Evolutionary conservation across 1,140 invertebrate species (phyloP).

Genomic region (Polypedilum vanderplanki): DNA sequence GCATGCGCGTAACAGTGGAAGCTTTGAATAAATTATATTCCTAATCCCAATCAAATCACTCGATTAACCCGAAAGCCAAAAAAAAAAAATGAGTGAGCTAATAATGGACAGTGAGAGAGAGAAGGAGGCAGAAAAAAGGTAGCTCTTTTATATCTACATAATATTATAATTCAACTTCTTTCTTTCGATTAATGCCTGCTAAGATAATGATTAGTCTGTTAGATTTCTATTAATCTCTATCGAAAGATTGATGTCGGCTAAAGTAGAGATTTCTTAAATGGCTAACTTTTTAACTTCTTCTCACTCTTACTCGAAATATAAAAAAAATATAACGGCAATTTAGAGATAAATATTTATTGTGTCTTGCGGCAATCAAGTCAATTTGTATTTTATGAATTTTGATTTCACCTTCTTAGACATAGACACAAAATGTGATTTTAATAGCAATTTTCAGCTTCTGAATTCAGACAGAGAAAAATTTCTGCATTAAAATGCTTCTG

Average conservation of each 20-base stretch:
- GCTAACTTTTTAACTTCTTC: too few species aligned
- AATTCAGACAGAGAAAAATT: neutral
- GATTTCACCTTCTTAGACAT: neutral
- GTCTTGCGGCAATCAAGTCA: neutral
- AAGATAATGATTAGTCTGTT: slow-evolving; percentile 19
- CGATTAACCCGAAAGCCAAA: neutral
- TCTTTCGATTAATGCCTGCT: neutral
- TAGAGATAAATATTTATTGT: neutral
- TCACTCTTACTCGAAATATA: too few species aligned
- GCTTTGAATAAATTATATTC: slow-evolving; percentile 24
- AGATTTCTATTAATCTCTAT: neutral
- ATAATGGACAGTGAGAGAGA: too few species aligned
- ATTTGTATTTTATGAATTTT: too few species aligned
- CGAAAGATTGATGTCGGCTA: slow-evolving; percentile 3
- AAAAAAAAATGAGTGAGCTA: neutral
- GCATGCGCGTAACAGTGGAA: slow-evolving; percentile 24
- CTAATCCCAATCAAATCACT: neutral
- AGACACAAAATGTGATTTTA: neutral
- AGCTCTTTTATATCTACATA: too few species aligned
- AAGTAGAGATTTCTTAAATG: too few species aligned
- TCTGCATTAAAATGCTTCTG: neutral
- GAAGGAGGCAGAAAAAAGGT: too few species aligned
- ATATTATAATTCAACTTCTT: neutral
- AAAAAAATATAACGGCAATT: neutral
- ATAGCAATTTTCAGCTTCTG: neutral